Evolutionary conservation across 1,140 invertebrate species (phyloP), one percentile per base, ranked within the genome.

Genomic region (Leptestheria dahalacensis): DNA sequence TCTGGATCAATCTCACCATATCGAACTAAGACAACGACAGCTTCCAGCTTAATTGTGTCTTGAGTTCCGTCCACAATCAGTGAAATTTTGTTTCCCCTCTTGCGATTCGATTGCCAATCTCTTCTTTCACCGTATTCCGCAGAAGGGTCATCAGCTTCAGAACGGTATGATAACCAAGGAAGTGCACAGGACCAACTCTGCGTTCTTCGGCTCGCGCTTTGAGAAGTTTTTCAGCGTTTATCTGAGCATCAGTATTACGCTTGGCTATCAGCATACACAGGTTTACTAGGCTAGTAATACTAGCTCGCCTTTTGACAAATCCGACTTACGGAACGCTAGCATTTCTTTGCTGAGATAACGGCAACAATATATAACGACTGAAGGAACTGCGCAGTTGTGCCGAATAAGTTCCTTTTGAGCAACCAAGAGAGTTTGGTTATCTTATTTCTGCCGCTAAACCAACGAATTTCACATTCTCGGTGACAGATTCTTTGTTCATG

Each of bases 181-280:
- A 55, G 53, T 55, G 25, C 53, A 55, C 53, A 6, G 53, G 53
- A 52, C 50, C 50, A 55, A 55, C 21, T 41, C 9, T 26, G 26
- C 53, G 21, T 28, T 55, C 53, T 52, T 55, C 53, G 53, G 26
- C 21, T 28, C 23, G 53, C 21, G 53, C 53, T 55, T 55, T 55
- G 3, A 2, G 21, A 55, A 55, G 53, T 28, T 55, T 56, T 15
- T 41, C 33, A 9, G 15, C 6, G 33, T 41, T 9, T 15, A 41
- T 9, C 33, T 41, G 33, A 9, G 33, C 33, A 41, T 41, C 33
- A 15, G 6, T 41, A 15, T 41, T 41, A 41, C 15, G 15, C 15
- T 41, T 41, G n/a, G n/a, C n/a, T n/a, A n/a, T n/a, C n/a, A n/a
- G n/a, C n/a, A n/a, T n/a, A n/a, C n/a, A n/a, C n/a, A n/a, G n/a